phyloP scores from a whole-genome alignment of 2,797 vertebrate species.

The Nothura maculosa region DNA sequence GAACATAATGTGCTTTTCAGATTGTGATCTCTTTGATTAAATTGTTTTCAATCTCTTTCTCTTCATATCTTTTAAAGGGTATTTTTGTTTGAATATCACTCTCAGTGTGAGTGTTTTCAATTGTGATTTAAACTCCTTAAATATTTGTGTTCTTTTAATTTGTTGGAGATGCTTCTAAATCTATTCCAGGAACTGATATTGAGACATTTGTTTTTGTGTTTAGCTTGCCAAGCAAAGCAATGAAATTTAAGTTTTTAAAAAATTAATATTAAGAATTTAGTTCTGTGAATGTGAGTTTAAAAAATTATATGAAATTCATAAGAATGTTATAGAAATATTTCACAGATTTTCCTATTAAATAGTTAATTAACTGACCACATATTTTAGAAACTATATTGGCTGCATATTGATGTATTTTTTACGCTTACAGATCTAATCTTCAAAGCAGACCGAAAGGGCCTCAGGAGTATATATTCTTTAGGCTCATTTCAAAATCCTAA shows the following conservation, averaged over 20 bases:
- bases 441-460: constrained; percentile 25
- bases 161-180: constrained; percentile 29
- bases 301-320: neutral
- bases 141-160: constrained; percentile 46
- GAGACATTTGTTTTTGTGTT: constrained; percentile 33
- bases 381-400: neutral
- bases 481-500: constrained; percentile 36
- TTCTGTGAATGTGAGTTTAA: neutral
- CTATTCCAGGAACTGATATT: constrained; percentile 29
- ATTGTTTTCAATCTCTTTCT: neutral
- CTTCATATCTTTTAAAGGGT: neutral
- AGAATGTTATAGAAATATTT: neutral
- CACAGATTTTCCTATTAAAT: constrained; percentile 15
- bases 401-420: constrained; percentile 30
- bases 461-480: constrained; percentile 41
- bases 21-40: neutral
- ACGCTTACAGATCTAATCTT: constrained; percentile 43
- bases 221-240: constrained; percentile 26
- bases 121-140: constrained; percentile 28
- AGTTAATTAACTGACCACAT: neutral
- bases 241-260: constrained; percentile 11
- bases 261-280: neutral
- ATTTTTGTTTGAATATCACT: constrained; percentile 42
- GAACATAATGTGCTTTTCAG: constrained; percentile 4
- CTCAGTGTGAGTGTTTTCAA: constrained; percentile 27